A percentile compares a stretch with the other conserved stretches of the same genome.
These are phyloP conservation scores for Oscheius sp. DNA, from an alignment of 2,888 invertebrate genomes.

Conservation along the genomic window DNA sequence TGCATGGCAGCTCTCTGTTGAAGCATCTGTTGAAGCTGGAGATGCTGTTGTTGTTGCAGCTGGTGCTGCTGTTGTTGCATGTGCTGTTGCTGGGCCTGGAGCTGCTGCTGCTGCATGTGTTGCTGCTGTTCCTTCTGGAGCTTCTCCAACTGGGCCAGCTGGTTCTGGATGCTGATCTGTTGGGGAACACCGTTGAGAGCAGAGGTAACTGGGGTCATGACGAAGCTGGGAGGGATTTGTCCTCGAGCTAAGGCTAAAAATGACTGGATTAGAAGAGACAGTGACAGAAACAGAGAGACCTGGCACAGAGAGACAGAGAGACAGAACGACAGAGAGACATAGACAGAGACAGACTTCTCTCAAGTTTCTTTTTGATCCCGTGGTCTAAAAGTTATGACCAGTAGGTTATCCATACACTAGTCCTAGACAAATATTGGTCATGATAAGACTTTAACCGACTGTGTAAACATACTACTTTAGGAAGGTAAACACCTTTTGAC, in stretches of 20 bases:
- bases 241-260: conserved; percentile 28
- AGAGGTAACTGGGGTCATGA: neutral
- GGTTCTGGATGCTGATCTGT: neutral
- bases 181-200: neutral
- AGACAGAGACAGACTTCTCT: neutral
- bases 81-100: conserved; percentile 13
- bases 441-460: too few relatives aligned
- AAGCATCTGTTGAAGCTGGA: conserved; percentile 16
- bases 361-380: neutral
- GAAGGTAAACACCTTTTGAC: neutral
- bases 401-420: too few relatives aligned
- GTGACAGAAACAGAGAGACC: neutral
- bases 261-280: neutral
- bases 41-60: conserved; percentile 37
- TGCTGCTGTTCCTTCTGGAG: conserved; percentile 30
- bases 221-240: conserved; percentile 12
- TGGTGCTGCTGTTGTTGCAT: conserved; percentile 26
- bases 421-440: too few relatives aligned
- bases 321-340: too few relatives aligned
- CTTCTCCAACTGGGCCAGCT: conserved; percentile 23
- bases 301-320: neutral
- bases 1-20: conserved; percentile 18
- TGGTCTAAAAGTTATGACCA: neutral
- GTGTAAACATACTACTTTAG: too few relatives aligned
- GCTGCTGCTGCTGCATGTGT: conserved; percentile 31